Evolutionary conservation across 2,888 invertebrate genomes (phyloP).

Genomic region (Drosophila prostipennis): DNA sequence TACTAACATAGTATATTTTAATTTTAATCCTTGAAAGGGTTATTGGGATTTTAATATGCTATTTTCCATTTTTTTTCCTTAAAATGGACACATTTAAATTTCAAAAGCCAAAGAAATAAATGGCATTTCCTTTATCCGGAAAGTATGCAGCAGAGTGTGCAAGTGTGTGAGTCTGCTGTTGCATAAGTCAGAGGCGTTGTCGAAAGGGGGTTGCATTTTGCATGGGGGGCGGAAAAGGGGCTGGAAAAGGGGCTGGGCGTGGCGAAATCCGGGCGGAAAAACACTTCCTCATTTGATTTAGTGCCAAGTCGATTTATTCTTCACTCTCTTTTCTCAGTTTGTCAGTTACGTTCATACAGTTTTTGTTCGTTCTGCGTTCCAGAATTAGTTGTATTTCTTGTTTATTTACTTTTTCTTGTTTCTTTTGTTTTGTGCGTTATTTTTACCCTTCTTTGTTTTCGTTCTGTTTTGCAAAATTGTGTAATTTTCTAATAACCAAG

Average conservation of each 20-base stretch:
- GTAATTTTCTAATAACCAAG: background rate
- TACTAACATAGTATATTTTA: too few relatives aligned
- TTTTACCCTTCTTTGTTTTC: background rate
- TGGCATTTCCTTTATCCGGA: slow-evolving; percentile 10
- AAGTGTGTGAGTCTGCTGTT: slow-evolving; percentile 11
- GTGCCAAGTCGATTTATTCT: background rate
- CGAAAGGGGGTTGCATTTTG: slow-evolving; percentile 2
- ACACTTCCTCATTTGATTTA: slow-evolving; percentile 1
- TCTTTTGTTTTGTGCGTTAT: background rate
- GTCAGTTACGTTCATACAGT: slow-evolving; percentile 9
- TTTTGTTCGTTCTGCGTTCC: background rate
- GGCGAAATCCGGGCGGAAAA: background rate
- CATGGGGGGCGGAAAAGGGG: background rate
- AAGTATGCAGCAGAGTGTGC: slow-evolving; percentile 30
- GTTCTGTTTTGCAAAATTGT: background rate
- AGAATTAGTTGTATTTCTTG: background rate
- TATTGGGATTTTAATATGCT: too few relatives aligned
- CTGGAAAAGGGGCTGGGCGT: background rate
- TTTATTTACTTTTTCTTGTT: background rate
- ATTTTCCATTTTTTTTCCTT: too few relatives aligned
- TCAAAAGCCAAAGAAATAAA: background rate
- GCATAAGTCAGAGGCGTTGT: slow-evolving; percentile 30
- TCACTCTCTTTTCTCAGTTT: slow-evolving; percentile 13
- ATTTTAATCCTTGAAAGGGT: too few relatives aligned
- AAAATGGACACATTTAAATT: too few relatives aligned